A percentile compares a stretch with the other conserved stretches of the same genome.
These are phyloP conservation scores for Octonoba sinensis DNA, from an alignment of 2,888 invertebrate genomes.

Conservation along the genomic window DNA sequence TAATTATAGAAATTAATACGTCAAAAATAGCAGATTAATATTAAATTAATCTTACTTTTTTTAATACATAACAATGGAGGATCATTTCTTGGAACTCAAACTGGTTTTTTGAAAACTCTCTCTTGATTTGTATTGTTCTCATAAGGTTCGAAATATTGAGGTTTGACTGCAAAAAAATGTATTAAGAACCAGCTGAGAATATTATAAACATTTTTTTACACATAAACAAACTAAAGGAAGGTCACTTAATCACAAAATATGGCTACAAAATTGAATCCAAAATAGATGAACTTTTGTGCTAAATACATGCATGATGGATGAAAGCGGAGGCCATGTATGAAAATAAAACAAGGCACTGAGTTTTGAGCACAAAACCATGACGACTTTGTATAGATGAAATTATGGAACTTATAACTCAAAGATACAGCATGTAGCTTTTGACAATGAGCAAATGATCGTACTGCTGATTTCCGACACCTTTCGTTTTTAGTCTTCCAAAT, in stretches of 20 bases:
- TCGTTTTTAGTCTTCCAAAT: constrained; percentile 57
- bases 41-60: not conserved
- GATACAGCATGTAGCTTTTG: constrained; percentile 47
- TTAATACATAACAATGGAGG: not conserved
- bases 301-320: constrained; percentile 41
- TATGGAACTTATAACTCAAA: constrained; percentile 46
- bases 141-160: too few species aligned
- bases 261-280: constrained; percentile 32
- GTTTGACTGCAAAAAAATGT: too few species aligned
- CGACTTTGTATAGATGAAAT: constrained; percentile 54
- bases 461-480: constrained; percentile 53
- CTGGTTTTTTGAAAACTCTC: not conserved
- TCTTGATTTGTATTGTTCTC: too few species aligned
- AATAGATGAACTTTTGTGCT: constrained; percentile 48
- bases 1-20: too few species aligned
- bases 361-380: constrained; percentile 61
- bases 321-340: constrained; percentile 33
- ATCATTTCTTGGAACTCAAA: not conserved
- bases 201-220: not conserved
- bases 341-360: constrained; percentile 48
- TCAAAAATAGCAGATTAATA: too few species aligned
- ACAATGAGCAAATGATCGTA: constrained; percentile 55
- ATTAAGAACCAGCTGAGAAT: too few species aligned
- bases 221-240: not conserved
- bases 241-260: constrained; percentile 8